Percentiles rank a stretch among this genome's conserved stretches.
Conservation (phyloP, 1,140 invertebrate species). For the Drosophila ercepeae region DNA sequence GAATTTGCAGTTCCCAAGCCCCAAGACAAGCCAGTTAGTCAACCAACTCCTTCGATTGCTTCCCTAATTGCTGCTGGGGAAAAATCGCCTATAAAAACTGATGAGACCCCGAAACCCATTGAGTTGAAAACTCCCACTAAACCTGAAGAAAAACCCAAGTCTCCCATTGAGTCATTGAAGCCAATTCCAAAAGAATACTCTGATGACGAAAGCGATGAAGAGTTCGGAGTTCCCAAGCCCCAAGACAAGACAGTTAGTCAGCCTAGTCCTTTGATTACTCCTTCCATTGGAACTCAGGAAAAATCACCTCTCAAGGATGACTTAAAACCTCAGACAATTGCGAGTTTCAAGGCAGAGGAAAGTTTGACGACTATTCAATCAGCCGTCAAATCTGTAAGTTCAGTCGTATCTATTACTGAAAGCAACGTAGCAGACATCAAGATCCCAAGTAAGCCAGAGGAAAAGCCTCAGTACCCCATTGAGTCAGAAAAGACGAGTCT, state of each 20-base stretch:
- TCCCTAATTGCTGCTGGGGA: neutral
- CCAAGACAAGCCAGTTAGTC: neutral
- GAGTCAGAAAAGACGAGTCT: too few relatives aligned
- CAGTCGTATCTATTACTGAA: neutral
- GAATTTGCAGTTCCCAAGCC: neutral
- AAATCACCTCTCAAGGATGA: slow-evolving; percentile 8
- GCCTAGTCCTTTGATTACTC: neutral
- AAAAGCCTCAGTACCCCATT: neutral
- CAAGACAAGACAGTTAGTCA: slow-evolving; percentile 2
- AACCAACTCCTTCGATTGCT: neutral
- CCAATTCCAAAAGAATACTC: slow-evolving; percentile 1
- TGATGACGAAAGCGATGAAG: slow-evolving; percentile 24
- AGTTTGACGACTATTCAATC: neutral
- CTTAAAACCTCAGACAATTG: neutral
- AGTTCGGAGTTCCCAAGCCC: slow-evolving; percentile 5
- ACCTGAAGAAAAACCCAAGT: slow-evolving; percentile 6
- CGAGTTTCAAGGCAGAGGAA: slow-evolving; percentile 7
- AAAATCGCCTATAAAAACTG: neutral
- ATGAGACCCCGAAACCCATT: slow-evolving; percentile 14
- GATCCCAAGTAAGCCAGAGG: neutral
- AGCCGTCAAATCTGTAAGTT: neutral
- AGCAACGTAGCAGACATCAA: neutral
- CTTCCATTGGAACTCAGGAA: neutral
- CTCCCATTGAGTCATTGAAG: slow-evolving; percentile 2
- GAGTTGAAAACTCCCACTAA: neutral